Conservation (phyloP, 2,797 vertebrate species). For the Enteromius thamalakanensis region DNA sequence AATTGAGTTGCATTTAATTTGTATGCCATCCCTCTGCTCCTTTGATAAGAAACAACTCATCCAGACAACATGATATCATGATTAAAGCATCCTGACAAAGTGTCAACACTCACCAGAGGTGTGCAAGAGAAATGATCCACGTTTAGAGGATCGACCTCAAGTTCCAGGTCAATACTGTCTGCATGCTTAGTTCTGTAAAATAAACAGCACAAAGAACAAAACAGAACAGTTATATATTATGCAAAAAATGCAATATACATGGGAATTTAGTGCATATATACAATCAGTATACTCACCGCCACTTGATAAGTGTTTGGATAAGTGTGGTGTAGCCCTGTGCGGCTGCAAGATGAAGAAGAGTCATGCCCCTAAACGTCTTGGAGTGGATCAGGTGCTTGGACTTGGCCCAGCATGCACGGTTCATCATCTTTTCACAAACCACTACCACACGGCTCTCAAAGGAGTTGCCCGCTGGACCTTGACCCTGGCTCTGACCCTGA, state of each 20-base stretch:
- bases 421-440: conserved; percentile 99
- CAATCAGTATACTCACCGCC: conserved; percentile 83
- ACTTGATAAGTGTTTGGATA: conserved; percentile 98
- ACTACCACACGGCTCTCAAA: conserved; percentile 97
- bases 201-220: conserved; percentile 25
- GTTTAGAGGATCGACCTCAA: conserved; percentile 97
- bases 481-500: conserved; percentile 75
- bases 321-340: conserved; percentile 95
- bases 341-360: conserved; percentile 90
- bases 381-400: conserved; percentile 97
- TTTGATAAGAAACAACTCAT: background rate
- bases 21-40: background rate
- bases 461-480: conserved; percentile 82
- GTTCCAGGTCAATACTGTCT: conserved; percentile 95
- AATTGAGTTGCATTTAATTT: conserved; percentile 37
- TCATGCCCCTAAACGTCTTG: conserved; percentile 97
- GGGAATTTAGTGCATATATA: background rate
- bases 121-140: conserved; percentile 99
- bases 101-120: conserved; percentile 84
- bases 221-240: background rate
- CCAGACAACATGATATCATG: background rate
- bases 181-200: conserved; percentile 90
- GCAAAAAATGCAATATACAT: background rate
- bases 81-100: background rate
- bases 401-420: conserved; percentile 94